Conservation (phyloP, 1,140 invertebrate species). For the Stegodyphus mimosarum region DNA sequence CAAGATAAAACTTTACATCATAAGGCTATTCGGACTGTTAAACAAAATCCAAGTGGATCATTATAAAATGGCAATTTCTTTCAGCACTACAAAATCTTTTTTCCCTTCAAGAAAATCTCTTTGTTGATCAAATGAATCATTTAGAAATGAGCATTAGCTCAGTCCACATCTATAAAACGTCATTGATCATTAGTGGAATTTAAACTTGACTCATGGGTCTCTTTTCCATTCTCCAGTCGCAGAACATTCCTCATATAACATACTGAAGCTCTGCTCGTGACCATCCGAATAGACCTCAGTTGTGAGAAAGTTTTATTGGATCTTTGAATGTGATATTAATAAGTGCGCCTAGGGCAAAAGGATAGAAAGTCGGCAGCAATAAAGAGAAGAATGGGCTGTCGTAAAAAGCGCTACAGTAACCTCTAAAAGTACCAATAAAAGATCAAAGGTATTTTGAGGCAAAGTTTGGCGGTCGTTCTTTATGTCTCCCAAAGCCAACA, state of each 20-base stretch:
- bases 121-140: too few species aligned
- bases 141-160: too few species aligned
- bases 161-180: too few species aligned
- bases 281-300: neutral
- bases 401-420: constrained; percentile 47
- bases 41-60: too few species aligned
- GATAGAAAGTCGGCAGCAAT: constrained; percentile 45
- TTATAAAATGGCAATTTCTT: too few species aligned
- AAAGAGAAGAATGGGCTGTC: constrained; percentile 45
- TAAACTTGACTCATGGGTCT: too few species aligned
- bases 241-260: neutral
- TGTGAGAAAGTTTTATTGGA: constrained; percentile 23
- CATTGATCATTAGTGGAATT: too few species aligned
- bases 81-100: too few species aligned
- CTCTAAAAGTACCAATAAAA: constrained; percentile 55
- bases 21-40: too few species aligned
- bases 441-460: constrained; percentile 19
- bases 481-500: constrained; percentile 41
- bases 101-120: too few species aligned
- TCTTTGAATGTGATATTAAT: constrained; percentile 49
- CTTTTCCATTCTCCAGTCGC: too few species aligned
- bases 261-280: neutral
- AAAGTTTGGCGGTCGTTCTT: constrained; percentile 37
- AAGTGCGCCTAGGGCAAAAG: constrained; percentile 31
- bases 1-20: too few species aligned